phyloP scores from a whole-genome alignment of 2,888 invertebrate species.

The Slavum lentiscoides region DNA sequence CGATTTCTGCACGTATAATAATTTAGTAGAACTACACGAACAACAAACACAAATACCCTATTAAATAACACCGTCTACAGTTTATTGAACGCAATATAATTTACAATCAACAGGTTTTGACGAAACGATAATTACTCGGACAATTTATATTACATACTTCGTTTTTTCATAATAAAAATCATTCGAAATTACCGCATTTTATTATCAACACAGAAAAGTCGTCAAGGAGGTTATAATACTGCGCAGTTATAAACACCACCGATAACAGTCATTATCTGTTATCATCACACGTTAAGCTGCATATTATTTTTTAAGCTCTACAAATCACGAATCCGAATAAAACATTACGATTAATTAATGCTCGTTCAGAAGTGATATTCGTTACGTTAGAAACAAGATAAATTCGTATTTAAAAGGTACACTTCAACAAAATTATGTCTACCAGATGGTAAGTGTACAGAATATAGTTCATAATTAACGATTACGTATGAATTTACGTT shows the following conservation, averaged over 20 bases:
- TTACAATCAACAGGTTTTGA: no score
- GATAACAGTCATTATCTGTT: neutral
- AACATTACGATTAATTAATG: neutral
- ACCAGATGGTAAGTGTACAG: conserved; percentile 36
- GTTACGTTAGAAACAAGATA: neutral
- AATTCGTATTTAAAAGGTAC: neutral
- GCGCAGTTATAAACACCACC: neutral
- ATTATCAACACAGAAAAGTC: neutral
- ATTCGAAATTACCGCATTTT: neutral
- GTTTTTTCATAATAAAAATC: no score
- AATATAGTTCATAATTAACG: neutral
- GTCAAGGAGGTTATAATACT: neutral
- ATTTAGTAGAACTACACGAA: no score
- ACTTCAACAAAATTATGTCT: conserved; percentile 22
- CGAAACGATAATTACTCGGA: no score
- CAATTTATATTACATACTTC: no score
- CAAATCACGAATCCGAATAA: no score
- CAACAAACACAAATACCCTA: no score
- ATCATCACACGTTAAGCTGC: neutral
- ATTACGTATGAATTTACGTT: neutral
- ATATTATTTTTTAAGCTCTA: no score
- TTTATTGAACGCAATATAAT: no score
- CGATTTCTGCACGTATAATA: no score
- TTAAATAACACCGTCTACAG: no score
- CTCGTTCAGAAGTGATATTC: neutral